These are phyloP conservation scores for Eutolmus rufibarbis DNA, from an alignment of 2,888 invertebrate genomes.

Conservation along the genomic window DNA sequence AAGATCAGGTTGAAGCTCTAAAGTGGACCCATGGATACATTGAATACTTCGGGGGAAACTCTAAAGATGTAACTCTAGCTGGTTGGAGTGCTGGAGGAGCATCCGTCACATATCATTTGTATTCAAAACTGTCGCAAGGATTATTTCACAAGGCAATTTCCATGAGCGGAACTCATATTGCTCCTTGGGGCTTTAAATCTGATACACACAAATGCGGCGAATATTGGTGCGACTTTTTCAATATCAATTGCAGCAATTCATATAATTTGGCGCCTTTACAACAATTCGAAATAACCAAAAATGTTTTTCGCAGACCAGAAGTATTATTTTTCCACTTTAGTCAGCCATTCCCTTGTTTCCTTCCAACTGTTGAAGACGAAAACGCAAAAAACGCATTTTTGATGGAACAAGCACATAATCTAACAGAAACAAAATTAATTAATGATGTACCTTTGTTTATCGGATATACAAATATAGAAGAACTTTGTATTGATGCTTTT, in stretches of 20 bases:
- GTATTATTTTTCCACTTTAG: slow-evolving; percentile 62
- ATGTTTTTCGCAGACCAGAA: neutral
- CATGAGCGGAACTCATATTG: slow-evolving; percentile 56
- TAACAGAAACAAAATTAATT: neutral
- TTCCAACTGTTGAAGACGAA: slow-evolving; percentile 50
- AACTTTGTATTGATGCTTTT: slow-evolving; percentile 21
- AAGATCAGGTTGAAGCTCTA: slow-evolving; percentile 45
- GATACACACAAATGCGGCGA: slow-evolving; percentile 64
- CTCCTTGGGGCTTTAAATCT: slow-evolving; percentile 68
- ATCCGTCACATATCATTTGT: slow-evolving; percentile 46
- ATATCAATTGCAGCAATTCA: neutral
- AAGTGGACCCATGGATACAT: slow-evolving; percentile 45
- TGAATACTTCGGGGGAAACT: slow-evolving; percentile 42
- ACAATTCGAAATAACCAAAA: neutral
- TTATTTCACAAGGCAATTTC: slow-evolving; percentile 44
- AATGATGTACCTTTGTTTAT: slow-evolving; percentile 45
- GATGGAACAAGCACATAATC: neutral
- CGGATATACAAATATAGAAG: slow-evolving; percentile 43
- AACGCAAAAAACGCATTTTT: neutral
- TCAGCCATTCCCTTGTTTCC: slow-evolving; percentile 54
- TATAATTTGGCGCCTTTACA: neutral
- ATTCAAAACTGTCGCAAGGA: slow-evolving; percentile 5
- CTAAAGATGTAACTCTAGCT: slow-evolving; percentile 37
- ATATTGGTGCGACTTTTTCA: slow-evolving; percentile 48
- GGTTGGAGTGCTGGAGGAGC: slow-evolving; percentile 47